phyloP scores from a whole-genome alignment of 2,888 invertebrate species.

The Xestobium rufovillosum region DNA sequence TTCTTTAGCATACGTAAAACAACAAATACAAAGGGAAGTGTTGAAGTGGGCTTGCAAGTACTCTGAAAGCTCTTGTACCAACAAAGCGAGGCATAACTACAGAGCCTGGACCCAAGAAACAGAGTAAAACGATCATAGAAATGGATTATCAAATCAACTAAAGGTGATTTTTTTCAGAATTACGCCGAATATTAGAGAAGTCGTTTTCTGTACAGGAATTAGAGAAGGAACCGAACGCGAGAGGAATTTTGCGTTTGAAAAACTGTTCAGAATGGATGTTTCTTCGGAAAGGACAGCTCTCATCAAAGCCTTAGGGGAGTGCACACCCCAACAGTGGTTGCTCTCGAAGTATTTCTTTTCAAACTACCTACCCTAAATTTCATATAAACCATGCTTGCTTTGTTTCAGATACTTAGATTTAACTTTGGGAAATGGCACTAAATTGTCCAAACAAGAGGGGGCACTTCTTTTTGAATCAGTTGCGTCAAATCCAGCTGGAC shows the following conservation, averaged over 20 bases:
- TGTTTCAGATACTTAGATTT: constrained; percentile 47
- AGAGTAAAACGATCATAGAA: constrained; percentile 31
- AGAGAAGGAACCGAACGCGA: constrained; percentile 55
- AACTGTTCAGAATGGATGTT: constrained; percentile 45
- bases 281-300: constrained; percentile 57
- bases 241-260: constrained; percentile 59
- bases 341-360: constrained; percentile 45
- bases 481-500: constrained; percentile 51
- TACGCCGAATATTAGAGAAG: constrained; percentile 52
- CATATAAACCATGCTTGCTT: neutral
- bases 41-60: constrained; percentile 52
- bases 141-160: constrained; percentile 11
- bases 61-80: constrained; percentile 46
- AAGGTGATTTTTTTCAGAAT: constrained; percentile 43
- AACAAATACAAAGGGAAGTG: constrained; percentile 49
- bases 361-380: too few species aligned
- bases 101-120: constrained; percentile 47
- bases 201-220: constrained; percentile 60
- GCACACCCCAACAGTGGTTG: constrained; percentile 50
- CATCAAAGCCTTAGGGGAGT: constrained; percentile 49
- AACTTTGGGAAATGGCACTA: constrained; percentile 22
- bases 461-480: constrained; percentile 51
- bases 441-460: constrained; percentile 54
- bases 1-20: constrained; percentile 50
- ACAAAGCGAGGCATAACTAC: constrained; percentile 43